phyloP scores from a whole-genome alignment of 2,797 vertebrate genomes.

The Propithecus deckenii region DNA sequence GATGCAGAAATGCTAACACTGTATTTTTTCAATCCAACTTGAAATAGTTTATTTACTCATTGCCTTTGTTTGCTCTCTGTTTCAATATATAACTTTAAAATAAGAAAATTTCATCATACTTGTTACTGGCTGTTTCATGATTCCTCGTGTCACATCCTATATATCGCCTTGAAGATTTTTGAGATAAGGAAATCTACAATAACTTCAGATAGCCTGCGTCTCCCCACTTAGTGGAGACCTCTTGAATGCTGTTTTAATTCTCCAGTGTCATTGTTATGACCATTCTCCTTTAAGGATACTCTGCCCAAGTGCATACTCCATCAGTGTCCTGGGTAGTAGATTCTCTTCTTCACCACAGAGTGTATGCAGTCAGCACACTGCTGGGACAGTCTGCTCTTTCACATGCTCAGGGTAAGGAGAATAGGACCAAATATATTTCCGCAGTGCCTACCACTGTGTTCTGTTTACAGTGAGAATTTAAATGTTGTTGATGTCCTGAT shows the following conservation, averaged over 20 bases:
- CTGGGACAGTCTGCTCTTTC: background rate
- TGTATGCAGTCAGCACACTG: background rate
- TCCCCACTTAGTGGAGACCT: background rate
- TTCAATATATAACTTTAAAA: background rate
- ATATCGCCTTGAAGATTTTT: constrained; percentile 7
- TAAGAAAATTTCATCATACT: background rate
- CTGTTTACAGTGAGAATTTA: constrained; percentile 43
- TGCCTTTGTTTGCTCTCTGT: background rate
- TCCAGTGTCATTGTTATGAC: background rate
- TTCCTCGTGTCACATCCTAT: background rate
- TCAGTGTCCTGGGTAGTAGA: accelerated
- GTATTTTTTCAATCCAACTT: background rate
- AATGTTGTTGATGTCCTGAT: background rate
- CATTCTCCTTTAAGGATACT: background rate
- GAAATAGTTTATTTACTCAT: background rate
- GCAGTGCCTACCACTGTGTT: constrained; percentile 45
- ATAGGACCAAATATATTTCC: constrained; percentile 22
- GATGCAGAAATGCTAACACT: background rate
- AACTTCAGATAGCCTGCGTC: background rate
- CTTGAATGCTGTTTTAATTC: background rate
- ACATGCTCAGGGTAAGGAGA: background rate
- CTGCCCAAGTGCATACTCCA: accelerated
- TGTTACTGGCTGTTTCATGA: background rate
- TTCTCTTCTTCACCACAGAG: background rate
- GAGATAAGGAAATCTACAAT: background rate